Conservation (phyloP, 2,113 vertebrate species). For the Tachuris rubrigastra region DNA sequence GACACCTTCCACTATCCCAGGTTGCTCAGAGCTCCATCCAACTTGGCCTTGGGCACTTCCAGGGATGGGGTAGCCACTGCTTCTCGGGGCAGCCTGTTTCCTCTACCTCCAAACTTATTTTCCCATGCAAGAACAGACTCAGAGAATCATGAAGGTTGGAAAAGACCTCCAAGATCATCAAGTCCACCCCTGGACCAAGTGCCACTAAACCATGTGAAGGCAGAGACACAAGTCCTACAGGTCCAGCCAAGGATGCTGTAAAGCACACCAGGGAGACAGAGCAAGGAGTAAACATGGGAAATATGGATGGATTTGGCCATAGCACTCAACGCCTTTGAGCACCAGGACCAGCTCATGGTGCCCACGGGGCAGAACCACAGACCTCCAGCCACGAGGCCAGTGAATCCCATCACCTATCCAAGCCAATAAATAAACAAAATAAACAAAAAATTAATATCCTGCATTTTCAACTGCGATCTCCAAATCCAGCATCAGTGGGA, state of each 20-base stretch:
- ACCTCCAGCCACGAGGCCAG: accelerated
- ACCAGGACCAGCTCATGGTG: not conserved
- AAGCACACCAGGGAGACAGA: not conserved
- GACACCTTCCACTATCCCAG: not conserved
- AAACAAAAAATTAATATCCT: accelerated
- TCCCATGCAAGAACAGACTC: accelerated
- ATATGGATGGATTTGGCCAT: accelerated
- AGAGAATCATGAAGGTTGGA: not conserved
- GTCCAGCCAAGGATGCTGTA: not conserved
- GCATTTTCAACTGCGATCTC: accelerated
- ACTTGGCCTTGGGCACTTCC: accelerated
- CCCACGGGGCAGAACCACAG: accelerated
- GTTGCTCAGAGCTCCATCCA: accelerated
- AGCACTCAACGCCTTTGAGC: not conserved
- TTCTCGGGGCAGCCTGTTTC: not conserved
- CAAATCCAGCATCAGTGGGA: accelerated
- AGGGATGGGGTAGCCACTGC: not conserved
- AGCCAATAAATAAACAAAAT: not conserved
- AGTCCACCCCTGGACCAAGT: not conserved
- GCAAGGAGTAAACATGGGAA: not conserved
- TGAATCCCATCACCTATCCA: not conserved
- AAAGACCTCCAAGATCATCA: not conserved
- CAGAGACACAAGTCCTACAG: not conserved
- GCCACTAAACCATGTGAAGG: not conserved
- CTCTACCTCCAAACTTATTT: not conserved